Base-by-base conservation (phyloP, 35 echinoderm and acorn worm genomes). In the Holothuria glaberrima region DNA sequence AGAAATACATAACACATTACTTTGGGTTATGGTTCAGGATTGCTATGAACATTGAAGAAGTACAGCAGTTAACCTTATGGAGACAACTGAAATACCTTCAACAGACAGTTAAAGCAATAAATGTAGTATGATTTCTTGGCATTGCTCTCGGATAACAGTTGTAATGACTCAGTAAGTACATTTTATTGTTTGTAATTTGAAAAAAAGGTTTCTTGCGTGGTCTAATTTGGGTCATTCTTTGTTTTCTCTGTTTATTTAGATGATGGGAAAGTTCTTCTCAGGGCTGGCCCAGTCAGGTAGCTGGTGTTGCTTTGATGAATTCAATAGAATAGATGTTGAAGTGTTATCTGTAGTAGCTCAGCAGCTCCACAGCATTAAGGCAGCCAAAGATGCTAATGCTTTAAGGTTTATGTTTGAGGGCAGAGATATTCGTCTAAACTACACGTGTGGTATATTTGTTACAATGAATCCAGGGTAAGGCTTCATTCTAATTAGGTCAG, bases 221-320 rank as follows among this genome's bases (percentile, higher is more conserved):
- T 54, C 10, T 54, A 54, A 54, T 54, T 12, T 54, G 9, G 9
- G 13, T 54, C 13, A 54, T 14, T 14, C 50, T 14, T 54, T 54
- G 50, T 79, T 58, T 69, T 91, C 16, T 78, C 58, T 56, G 25
- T 41, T 20, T 66, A 70, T 46, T n/a, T 76, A 99, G 97, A 99
- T 94, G 86, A 92, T 99, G 82, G 97, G 93, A n/a, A 99, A 99
- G 88, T 94, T 99, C 79, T 95, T 99, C 85, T 99, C 97, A n/a
- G 97, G 97, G 26, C 70, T 95, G 58, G 91, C 97, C 38, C 97
- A 95, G 83, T 95, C 97, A 65, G 97, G 96, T 14, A 99, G 97
- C 88, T 99, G 97, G 97, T 99, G 97, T 87, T 99, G 93, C 48
- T 99, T 99, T 99, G 93, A 99, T 91, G 97, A 99, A 84, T 99